These are phyloP conservation scores for Cyprinodon tularosa DNA, from an alignment of 2,113 vertebrate genomes.

Conservation along the genomic window DNA sequence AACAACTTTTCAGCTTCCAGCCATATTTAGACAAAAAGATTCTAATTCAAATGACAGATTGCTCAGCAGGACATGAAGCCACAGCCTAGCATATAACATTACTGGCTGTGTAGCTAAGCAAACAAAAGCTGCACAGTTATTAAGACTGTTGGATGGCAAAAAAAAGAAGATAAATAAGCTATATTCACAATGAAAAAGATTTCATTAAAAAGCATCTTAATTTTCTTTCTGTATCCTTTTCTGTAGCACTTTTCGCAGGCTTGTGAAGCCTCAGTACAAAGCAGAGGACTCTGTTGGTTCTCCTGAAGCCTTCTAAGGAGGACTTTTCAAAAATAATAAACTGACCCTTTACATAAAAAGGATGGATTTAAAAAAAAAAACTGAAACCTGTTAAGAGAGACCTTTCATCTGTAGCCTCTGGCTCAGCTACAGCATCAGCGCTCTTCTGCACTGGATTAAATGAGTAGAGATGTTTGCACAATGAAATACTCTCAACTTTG, in stretches of 20 bases:
- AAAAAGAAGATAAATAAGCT: no score
- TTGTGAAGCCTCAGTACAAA: not conserved
- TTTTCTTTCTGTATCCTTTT: not conserved
- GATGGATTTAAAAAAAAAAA: not conserved
- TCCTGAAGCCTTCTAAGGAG: not conserved
- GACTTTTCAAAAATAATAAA: not conserved
- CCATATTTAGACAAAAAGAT: no score
- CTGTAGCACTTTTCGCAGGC: not conserved
- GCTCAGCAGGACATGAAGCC: not conserved
- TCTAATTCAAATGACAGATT: no score
- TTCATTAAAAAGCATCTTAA: no score
- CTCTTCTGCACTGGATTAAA: constrained; percentile 14
- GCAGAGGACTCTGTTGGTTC: no score
- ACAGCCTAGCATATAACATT: not conserved
- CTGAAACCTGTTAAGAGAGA: constrained; percentile 4
- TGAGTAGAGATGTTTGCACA: constrained; percentile 13
- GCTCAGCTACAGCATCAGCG: constrained; percentile 15
- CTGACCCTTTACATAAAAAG: constrained; percentile 24
- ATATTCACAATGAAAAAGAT: no score
- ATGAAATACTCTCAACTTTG: constrained; percentile 8
- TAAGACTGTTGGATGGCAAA: not conserved
- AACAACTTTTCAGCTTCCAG: no score
- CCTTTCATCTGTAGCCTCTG: constrained; percentile 8
- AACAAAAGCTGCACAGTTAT: not conserved
- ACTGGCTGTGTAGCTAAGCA: not conserved